A percentile compares a stretch with the other conserved stretches of the same genome.
These are phyloP conservation scores for Chouioia cunea DNA, from an alignment of 2,888 invertebrate species.

Conservation along the genomic window DNA sequence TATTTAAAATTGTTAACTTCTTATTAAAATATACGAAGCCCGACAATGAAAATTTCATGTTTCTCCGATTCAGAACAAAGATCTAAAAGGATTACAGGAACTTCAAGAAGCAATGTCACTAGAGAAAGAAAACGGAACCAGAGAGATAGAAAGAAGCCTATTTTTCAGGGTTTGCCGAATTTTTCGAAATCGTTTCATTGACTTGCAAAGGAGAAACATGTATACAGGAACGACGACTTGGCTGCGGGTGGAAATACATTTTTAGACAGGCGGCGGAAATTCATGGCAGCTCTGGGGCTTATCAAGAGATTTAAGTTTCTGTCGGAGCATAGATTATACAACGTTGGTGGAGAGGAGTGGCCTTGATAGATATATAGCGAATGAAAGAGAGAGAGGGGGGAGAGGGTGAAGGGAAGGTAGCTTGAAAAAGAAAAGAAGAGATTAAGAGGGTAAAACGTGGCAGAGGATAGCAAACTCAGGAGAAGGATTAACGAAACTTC, in stretches of 20 bases:
- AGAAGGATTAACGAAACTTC: slow-evolving; percentile 10
- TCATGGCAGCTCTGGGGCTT: slow-evolving; percentile 54
- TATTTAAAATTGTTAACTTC: too few relatives aligned
- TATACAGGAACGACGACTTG: too few relatives aligned
- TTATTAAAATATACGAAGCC: too few relatives aligned
- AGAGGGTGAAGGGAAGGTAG: slow-evolving; percentile 32
- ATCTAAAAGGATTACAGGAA: too few relatives aligned
- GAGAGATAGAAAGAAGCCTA: neutral
- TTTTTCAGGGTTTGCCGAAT: slow-evolving; percentile 14
- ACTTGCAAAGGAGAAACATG: slow-evolving; percentile 30
- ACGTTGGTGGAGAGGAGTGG: slow-evolving; percentile 45
- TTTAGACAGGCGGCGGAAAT: slow-evolving; percentile 30
- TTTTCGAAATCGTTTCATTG: slow-evolving; percentile 32
- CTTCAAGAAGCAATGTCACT: neutral
- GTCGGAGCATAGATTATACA: slow-evolving; percentile 47
- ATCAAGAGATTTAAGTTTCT: slow-evolving; percentile 65
- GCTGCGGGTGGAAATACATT: slow-evolving; percentile 34
- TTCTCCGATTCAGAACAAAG: too few relatives aligned
- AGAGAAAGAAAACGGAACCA: neutral
- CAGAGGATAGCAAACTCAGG: slow-evolving; percentile 37
- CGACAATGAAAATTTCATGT: too few relatives aligned
- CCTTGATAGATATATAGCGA: too few relatives aligned
- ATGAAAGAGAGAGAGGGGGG: too few relatives aligned
- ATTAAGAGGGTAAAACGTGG: slow-evolving; percentile 29
- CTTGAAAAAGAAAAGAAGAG: slow-evolving; percentile 23